phyloP scores from a whole-genome alignment of 2,888 invertebrate species.

The Marronus borbonicus region DNA sequence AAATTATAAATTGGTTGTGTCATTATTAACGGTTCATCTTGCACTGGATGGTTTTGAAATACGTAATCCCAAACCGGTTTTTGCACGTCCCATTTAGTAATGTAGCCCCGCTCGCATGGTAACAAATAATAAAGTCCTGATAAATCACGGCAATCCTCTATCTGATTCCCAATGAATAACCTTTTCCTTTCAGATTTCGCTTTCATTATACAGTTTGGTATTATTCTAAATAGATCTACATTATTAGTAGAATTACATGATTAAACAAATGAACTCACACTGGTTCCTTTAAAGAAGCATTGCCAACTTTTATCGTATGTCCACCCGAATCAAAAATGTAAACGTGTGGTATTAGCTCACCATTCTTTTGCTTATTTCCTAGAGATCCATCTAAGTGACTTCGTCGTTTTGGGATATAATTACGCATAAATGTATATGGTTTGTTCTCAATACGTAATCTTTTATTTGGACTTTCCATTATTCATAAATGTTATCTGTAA shows the following conservation, averaged over 20 bases:
- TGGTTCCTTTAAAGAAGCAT: conserved; percentile 78
- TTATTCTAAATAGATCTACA: conserved; percentile 71
- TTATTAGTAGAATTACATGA: conserved; percentile 25
- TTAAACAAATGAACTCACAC: conserved; percentile 70
- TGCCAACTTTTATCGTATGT: conserved; percentile 89
- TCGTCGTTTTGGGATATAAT: conserved; percentile 34
- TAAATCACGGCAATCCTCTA: conserved; percentile 96
- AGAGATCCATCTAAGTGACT: not conserved
- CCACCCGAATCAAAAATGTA: conserved; percentile 85
- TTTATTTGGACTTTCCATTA: conserved; percentile 45
- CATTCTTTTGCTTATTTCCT: not conserved
- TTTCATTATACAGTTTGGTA: conserved; percentile 98
- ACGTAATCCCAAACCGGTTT: conserved; percentile 97
- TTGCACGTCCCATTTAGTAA: conserved; percentile 97
- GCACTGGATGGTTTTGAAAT: conserved; percentile 87
- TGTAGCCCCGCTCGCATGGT: conserved; percentile 95
- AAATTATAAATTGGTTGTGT: conserved; percentile 98
- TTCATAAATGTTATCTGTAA: not conserved
- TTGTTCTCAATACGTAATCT: conserved; percentile 29
- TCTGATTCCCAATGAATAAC: conserved; percentile 94
- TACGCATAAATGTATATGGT: conserved; percentile 22
- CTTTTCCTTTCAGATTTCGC: conserved; percentile 96
- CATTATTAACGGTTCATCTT: conserved; percentile 85
- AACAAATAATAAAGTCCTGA: conserved; percentile 95
- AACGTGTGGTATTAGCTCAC: conserved; percentile 36